Evolutionary conservation across 1,140 invertebrate genomes (phyloP).

Genomic region (Mya arenaria): DNA sequence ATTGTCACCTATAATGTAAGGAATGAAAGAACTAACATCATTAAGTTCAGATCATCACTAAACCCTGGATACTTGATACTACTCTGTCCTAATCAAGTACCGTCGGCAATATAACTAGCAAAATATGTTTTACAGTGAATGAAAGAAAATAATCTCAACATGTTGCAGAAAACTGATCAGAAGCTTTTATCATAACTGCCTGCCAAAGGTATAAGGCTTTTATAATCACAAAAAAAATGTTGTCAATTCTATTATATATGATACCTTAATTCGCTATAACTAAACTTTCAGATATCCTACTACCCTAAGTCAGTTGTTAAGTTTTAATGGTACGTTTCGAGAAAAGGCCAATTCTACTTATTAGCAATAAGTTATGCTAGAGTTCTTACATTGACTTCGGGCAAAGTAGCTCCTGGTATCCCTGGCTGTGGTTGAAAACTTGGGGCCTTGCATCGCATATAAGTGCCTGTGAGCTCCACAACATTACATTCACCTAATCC

Average conservation of each 20-base stretch:
- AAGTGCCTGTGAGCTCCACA: neutral
- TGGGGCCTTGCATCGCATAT: neutral
- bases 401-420: neutral
- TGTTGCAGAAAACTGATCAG: no score
- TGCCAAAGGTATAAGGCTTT: neutral
- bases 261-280: neutral
- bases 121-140: neutral
- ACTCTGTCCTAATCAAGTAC: neutral
- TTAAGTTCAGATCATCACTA: neutral
- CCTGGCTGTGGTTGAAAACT: neutral
- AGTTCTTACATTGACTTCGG: slow-evolving; percentile 23
- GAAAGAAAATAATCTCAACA: no score
- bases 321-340: neutral
- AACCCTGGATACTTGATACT: neutral
- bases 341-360: neutral
- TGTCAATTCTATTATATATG: neutral
- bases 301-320: neutral
- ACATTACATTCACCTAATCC: neutral
- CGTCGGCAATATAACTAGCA: neutral
- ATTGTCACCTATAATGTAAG: slow-evolving; percentile 9
- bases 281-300: neutral
- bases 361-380: neutral
- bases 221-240: neutral
- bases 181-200: neutral
- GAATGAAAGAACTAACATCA: no score